Base-by-base conservation (phyloP, 64 coral and sea anemone species). In the Platygyra sinensis region DNA sequence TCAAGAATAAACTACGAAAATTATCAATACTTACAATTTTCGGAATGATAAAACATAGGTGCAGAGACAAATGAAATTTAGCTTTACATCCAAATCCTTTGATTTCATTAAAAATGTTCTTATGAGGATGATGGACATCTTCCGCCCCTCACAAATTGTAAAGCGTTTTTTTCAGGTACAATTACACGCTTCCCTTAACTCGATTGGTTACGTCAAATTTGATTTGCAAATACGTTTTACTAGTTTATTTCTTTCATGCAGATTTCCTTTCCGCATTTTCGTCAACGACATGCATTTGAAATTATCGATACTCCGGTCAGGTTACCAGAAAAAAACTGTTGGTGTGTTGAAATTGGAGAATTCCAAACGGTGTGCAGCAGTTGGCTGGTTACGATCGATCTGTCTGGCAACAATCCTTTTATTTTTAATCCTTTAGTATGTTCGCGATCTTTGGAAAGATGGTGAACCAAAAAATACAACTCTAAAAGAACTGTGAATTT, bases 181-280 rank as follows among this genome's bases (percentile, higher is more conserved):
- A 25, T 69, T 69, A 69, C 65, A 69, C 65, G n/a, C 65, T 69
- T 69, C 25, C 65, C 65, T 28, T 69, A 25, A 69, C 22, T 69
- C 65, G 65, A 69, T 69, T 69, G 65, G 65, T 69, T 69, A n/a
- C 10, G 10, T 24, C 22, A 28, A 69, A 69, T 25, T 69, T 28
- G 5, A n/a, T 69, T 27, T 27, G 65, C 65, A 69, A 69, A 69
- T 69, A 69, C 25, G 29, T 27, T 69, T 57, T 27, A 11, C 22
- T n/a, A 69, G 65, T n/a, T n/a, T 69, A 69, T 69, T 69, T 69
- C 65, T 69, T 69, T 69, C 5, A 69, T 69, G 65, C 65, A 69
- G 22, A 69, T 69, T 69, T 69, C 65, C 65, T 69, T 69, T 69
- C 65, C 65, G 22, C 65, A 10, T 69, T 24, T 69, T 69, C 9